Evolutionary conservation across 2,113 vertebrate genomes (phyloP).

Genomic region (Platysternon megacephalum): DNA sequence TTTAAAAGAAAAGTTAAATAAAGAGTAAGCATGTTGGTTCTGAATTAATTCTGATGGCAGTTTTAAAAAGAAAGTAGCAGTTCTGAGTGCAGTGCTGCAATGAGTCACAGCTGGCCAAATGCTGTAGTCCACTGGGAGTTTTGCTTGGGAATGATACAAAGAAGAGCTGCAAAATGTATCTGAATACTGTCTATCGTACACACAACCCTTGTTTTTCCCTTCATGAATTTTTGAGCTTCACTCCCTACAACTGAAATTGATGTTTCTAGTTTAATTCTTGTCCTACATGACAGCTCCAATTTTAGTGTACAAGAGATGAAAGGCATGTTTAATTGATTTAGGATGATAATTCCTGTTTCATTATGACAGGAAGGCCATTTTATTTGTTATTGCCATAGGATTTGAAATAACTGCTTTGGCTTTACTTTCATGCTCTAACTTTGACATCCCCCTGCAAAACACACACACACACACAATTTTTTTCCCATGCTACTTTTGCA

Average conservation of each 20-base stretch:
- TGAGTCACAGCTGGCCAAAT: background rate
- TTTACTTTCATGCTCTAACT: background rate
- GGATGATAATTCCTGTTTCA: background rate
- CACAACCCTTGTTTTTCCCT: background rate
- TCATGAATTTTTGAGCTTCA: background rate
- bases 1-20: background rate
- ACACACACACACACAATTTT: background rate
- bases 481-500: background rate
- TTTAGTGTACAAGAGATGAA: background rate
- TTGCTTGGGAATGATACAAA: conserved; percentile 12
- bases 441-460: background rate
- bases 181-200: conserved; percentile 28
- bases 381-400: background rate
- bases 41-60: background rate
- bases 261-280: background rate
- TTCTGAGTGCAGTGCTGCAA: conserved; percentile 9
- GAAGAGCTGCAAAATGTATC: background rate
- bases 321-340: background rate
- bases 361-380: background rate
- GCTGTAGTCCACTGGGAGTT: background rate
- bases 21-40: background rate
- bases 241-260: background rate
- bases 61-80: background rate
- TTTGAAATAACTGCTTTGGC: background rate
- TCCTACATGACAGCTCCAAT: background rate